Evolutionary conservation across 1,140 invertebrate genomes (phyloP).

Genomic region (Bombus sylvicola): DNA sequence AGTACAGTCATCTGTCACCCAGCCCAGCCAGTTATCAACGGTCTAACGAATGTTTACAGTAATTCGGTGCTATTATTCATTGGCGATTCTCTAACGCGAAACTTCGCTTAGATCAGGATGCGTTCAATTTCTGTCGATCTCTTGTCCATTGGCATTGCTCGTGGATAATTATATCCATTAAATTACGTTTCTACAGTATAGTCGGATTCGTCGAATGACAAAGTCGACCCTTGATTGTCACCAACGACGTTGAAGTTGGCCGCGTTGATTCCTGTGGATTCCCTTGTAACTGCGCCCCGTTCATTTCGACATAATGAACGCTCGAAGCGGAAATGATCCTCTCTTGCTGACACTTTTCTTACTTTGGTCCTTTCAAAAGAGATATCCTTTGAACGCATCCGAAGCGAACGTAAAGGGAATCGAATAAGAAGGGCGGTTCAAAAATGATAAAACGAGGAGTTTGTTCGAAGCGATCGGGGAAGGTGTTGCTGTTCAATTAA

Average conservation of each 20-base stretch:
- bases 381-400: not conserved
- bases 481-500: too few relatives aligned
- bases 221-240: constrained; percentile 4
- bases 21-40: not conserved
- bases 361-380: not conserved
- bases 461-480: not conserved
- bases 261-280: not conserved
- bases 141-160: not conserved
- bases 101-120: not conserved
- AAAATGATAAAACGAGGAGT: not conserved
- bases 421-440: not conserved
- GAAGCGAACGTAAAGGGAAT: not conserved
- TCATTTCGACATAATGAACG: constrained; percentile 12
- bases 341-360: constrained; percentile 1
- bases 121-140: not conserved
- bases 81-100: constrained; percentile 1
- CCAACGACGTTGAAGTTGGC: not conserved
- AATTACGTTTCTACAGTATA: not conserved
- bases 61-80: constrained; percentile 1
- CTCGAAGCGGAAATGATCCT: not conserved
- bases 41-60: constrained; percentile 42
- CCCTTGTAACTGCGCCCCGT: not conserved
- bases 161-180: constrained; percentile 18
- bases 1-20: not conserved
- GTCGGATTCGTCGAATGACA: not conserved